Evolutionary conservation across 2,113 vertebrate genomes (phyloP), one percentile per base, ranked within the genome.

Genomic region (Acrocephalus kingi): DNA sequence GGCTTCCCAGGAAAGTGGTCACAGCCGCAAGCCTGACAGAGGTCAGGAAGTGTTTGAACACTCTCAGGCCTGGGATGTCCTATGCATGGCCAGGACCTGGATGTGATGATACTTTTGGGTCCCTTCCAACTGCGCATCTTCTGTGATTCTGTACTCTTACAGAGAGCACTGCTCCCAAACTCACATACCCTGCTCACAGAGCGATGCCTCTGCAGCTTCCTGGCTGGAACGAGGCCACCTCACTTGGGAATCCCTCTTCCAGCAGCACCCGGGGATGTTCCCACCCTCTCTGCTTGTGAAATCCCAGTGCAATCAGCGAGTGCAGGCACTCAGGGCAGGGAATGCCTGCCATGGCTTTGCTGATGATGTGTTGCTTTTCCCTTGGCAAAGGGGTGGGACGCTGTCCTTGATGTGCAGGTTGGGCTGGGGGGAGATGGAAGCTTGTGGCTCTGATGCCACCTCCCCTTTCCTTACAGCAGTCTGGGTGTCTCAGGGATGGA

Each of bases 301-400:
- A 41, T 85, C 52, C 43, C 1, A 0, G 39, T 37, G 84, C 62
- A 46, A 0, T 55, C 91, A 55, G 39, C 0, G 0, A 7, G 30
- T 0, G 2, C 10, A 39, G 84, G 41, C 0, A 0, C 78, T 81
- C 41, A 33, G 43, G 68, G 73, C 81, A 69, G 81, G 41, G 39
- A 39, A 39, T 25, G n/a, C 9, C 5, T 68, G 83, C 37, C 49
- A 11, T 56, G 74, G 9, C 33, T 86, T 46, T 64, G 35, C 56
- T 8, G 0, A 18, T 39, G 25, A 10, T 11, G 3, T 6, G 0
- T 30, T 72, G 30, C 51, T 59, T 49, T 13, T 82, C 52, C 52
- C 1, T 67, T 48, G 41, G 19, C 2, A 1, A 27, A 41, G 8
- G 30, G 33, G 22, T 23, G 23, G 67, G 39, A 61, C 15, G 1